Base-by-base conservation (phyloP, 2,888 invertebrate species). In the Subacronicta megacephala region DNA sequence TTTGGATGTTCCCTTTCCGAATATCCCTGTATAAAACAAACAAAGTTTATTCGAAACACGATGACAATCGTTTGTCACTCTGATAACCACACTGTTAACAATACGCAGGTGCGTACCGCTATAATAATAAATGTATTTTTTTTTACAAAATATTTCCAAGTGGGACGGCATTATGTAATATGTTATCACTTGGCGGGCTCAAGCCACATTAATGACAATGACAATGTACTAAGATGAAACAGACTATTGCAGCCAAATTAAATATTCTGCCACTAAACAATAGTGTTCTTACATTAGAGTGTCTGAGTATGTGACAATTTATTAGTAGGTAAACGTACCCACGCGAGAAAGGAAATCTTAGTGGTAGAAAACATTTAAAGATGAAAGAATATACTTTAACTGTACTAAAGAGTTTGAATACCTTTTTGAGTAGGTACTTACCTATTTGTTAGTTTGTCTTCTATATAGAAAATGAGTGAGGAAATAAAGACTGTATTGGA, bases 161-260 rank as follows among this genome's bases (percentile, higher is more conserved):
- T 75, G 64, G 66, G 74, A 75, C 63, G 66, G 72, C 71, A 68
- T 78, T 81, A 82, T 77, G 73, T 72, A 68, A 78, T 81, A 82
- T 77, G 73, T 81, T 77, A 78, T 72, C 51, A 55, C 51, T 62
- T 20, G 58, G 54, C 66, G 67, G 63, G 62, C 62, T 59, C 70
- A 68, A 72, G 66, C 65, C 70, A 73, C 13, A 9, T 36, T 16
- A 78, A 74, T 73, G 73, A 75, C 73, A 79, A 63, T 51, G 64
- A 70, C 64, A 55, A 54, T 72, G 16, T 47, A 66, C 50, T 46
- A 65, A 64, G 61, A 69, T 62, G 45, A 54, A 71, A 70, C 68
- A 66, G 69, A 69, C 69, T 67, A 75, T 69, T 74, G 67, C 68
- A 67, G 78, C 72, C 76, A 63, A 81, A 23, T 7, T 23, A 23